Evolutionary conservation across 2,797 vertebrate genomes (phyloP), one percentile per base, ranked within the genome.

Genomic region (Antrozous pallidus): DNA sequence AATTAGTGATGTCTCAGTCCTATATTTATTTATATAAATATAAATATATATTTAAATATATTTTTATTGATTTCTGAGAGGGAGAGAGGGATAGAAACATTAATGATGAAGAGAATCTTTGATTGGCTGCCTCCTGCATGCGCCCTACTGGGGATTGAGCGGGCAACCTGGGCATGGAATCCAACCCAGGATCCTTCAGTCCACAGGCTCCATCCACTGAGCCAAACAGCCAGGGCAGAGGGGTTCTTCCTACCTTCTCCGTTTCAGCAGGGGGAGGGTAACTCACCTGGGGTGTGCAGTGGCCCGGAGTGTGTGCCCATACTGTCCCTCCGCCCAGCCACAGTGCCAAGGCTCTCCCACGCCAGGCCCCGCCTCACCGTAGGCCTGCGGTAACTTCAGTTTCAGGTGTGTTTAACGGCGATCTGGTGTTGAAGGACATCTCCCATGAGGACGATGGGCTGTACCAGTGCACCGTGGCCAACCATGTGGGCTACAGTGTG

Each of bases 381-480:
- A 11, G 0, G 28, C 14, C 22, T 51, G 47, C 0, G 31, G 13
- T 49, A 89, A 12, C 54, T 16, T 1, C 54, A 51, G 26, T 92
- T 85, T 67, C 98, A 99, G 99, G 98, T 83, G 8, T 96, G 42
- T 16, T 26, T 1, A 98, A 97, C 0, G 99, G 99, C 2, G 98
- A 98, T 93, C 98, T 99, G 79, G 31, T 99, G 78, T 98, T 99
- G 96, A 98, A 71, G 16, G 98, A 99, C 94, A 97, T 99, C 77
- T 98, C 99, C 0, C 96, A 97, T 6, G 98, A 97, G 26, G 98
- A 99, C 17, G 16, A 94, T 0, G 99, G 99, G 9, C 96, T 91
- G 47, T 99, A 99, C 88, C 77, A 97, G 87, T 99, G 99, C 95
- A 97, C 98, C 0, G 99, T 97, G 49, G 98, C 96, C 95, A 99